Evolutionary conservation across 2,113 vertebrate genomes (phyloP).

Genomic region (Podarcis cretensis): DNA sequence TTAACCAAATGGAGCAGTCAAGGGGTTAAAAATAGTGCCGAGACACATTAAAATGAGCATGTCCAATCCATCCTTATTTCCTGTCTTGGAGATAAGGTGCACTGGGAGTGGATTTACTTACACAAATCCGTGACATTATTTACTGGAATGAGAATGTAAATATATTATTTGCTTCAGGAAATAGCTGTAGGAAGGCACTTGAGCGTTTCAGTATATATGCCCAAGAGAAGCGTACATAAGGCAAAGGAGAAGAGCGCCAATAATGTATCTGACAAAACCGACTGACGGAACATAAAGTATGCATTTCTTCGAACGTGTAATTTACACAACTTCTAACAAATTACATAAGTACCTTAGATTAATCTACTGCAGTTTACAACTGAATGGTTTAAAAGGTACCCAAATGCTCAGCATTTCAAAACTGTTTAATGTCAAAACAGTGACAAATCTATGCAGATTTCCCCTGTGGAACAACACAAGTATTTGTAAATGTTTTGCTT

Average conservation of each 20-base stretch:
- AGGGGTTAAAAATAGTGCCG: not conserved
- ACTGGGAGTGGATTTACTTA: not conserved
- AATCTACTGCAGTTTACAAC: conserved; percentile 45
- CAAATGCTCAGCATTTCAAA: conserved; percentile 50
- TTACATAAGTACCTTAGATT: conserved; percentile 34
- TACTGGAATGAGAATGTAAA: conserved; percentile 50
- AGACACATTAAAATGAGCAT: conserved; percentile 10
- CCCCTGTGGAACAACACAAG: conserved; percentile 27
- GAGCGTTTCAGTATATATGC: conserved; percentile 5
- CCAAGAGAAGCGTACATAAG: conserved; percentile 23
- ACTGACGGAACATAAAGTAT: conserved; percentile 34
- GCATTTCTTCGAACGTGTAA: conserved; percentile 49
- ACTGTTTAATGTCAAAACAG: conserved; percentile 59
- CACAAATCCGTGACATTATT: conserved; percentile 32
- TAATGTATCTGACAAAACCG: conserved; percentile 40
- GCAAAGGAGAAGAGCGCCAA: conserved; percentile 23
- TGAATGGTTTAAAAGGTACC: conserved; percentile 45
- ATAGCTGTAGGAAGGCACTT: conserved; percentile 20
- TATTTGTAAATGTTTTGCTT: conserved; percentile 55
- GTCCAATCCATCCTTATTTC: not conserved
- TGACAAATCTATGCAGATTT: conserved; percentile 49
- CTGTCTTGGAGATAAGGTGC: not conserved
- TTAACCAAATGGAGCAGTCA: not conserved
- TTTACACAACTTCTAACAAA: conserved; percentile 50
- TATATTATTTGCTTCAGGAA: conserved; percentile 22